Percentiles rank a stretch among this genome's conserved stretches.
These are phyloP conservation scores for Ochropacha duplaris DNA, from an alignment of 2,888 invertebrate genomes.

Conservation along the genomic window DNA sequence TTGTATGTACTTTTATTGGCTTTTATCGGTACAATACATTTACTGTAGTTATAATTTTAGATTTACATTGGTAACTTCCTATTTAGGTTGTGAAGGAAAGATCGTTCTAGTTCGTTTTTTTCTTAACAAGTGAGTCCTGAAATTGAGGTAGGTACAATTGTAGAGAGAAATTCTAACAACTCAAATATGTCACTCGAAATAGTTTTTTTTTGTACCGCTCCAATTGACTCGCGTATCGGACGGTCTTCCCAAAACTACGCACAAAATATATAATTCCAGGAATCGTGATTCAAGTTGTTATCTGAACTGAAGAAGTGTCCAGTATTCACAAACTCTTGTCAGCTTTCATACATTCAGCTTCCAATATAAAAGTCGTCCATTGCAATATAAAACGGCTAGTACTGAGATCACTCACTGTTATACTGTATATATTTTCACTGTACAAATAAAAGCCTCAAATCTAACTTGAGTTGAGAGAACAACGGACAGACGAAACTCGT, in stretches of 20 bases:
- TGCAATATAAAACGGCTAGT: neutral
- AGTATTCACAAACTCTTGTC: neutral
- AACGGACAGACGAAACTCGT: slow-evolving; percentile 21
- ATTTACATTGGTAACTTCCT: too few species aligned
- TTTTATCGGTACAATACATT: neutral
- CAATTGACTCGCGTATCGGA: too few species aligned
- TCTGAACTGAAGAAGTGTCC: neutral
- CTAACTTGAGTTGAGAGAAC: slow-evolving; percentile 3
- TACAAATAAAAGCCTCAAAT: slow-evolving; percentile 1
- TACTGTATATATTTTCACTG: neutral
- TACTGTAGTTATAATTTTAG: neutral
- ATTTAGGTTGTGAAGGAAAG: too few species aligned
- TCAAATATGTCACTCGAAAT: too few species aligned
- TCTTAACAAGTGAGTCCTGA: too few species aligned
- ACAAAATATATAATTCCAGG: too few species aligned
- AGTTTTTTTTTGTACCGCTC: too few species aligned
- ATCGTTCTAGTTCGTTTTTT: too few species aligned
- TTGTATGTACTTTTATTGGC: neutral
- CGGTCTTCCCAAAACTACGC: too few species aligned
- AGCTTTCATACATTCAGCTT: neutral
- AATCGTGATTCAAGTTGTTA: too few species aligned
- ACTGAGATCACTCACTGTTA: neutral
- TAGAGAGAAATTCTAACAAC: too few species aligned
- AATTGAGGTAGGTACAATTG: too few species aligned
- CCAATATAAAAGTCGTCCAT: neutral